Percentiles rank a stretch among this genome's conserved stretches.
phyloP scores from a whole-genome alignment of 2,888 invertebrate species.

The Clostera curtula region DNA sequence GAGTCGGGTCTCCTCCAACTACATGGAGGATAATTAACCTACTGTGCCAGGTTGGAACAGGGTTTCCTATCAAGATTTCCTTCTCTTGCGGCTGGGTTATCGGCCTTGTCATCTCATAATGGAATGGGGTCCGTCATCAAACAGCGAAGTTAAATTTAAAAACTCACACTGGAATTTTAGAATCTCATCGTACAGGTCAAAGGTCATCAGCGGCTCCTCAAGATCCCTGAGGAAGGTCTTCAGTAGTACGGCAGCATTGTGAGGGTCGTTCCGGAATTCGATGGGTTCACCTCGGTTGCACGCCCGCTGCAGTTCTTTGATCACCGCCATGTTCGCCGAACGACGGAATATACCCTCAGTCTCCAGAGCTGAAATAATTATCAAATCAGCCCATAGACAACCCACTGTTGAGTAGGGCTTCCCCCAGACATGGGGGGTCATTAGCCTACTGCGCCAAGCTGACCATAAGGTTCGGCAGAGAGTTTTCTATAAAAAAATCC shows the following conservation, averaged over 20 bases:
- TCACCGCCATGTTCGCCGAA: conserved; percentile 88
- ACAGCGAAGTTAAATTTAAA: not conserved
- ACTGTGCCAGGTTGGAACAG: no score
- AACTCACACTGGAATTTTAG: conserved; percentile 89
- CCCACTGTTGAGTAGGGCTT: no score
- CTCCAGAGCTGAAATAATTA: conserved; percentile 84
- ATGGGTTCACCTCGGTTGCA: conserved; percentile 92
- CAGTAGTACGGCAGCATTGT: conserved; percentile 94
- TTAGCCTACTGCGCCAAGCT: no score
- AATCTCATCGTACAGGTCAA: conserved; percentile 94
- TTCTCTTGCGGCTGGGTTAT: no score
- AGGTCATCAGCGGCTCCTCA: conserved; percentile 94
- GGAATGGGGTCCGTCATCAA: not conserved
- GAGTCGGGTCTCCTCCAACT: no score
- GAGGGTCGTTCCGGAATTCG: conserved; percentile 86
- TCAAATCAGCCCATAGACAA: no score
- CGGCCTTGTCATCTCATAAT: no score
- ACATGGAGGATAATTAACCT: no score
- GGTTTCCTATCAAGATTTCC: no score
- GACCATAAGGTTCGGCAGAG: no score
- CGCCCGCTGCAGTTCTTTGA: conserved; percentile 88
- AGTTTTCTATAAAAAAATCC: no score
- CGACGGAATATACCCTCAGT: conserved; percentile 97
- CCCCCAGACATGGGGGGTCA: no score
- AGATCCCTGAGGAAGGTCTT: conserved; percentile 96